These are phyloP conservation scores for Saguinus midas DNA, from an alignment of 2,113 vertebrate genomes.

Conservation along the genomic window DNA sequence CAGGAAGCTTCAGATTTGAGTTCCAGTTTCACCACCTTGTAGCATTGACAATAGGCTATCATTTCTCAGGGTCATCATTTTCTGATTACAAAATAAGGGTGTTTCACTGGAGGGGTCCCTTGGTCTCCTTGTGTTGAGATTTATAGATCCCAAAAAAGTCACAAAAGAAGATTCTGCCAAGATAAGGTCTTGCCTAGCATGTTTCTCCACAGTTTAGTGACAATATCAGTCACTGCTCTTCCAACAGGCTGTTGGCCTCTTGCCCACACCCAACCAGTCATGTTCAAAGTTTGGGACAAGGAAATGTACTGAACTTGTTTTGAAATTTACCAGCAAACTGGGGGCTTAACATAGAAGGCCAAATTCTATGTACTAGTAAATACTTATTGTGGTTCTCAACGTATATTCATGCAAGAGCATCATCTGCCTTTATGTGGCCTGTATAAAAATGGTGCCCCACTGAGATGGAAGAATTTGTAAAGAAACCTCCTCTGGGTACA, in stretches of 20 bases:
- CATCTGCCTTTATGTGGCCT: background rate
- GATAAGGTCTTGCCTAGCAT: background rate
- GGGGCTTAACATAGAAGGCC: conserved; percentile 42
- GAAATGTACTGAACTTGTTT: conserved; percentile 23
- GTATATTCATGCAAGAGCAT: background rate
- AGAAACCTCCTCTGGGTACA: background rate
- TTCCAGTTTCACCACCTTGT: background rate
- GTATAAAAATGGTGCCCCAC: background rate
- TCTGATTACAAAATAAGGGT: conserved; percentile 31
- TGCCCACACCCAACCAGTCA: background rate
- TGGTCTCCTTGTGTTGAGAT: background rate
- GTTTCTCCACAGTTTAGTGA: background rate
- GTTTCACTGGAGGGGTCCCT: background rate
- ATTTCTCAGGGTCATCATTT: conserved; percentile 20
- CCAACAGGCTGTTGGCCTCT: background rate
- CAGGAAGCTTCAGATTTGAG: background rate
- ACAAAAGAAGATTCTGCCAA: background rate
- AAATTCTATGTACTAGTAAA: background rate
- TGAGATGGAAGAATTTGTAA: background rate
- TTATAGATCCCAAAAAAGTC: background rate
- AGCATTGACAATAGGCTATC: background rate
- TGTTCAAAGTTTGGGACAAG: conserved; percentile 11
- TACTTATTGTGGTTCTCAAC: background rate
- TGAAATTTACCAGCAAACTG: conserved; percentile 44
- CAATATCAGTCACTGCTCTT: background rate